phyloP scores from a whole-genome alignment of 1,140 invertebrate species.

The Hetaerina americana region DNA sequence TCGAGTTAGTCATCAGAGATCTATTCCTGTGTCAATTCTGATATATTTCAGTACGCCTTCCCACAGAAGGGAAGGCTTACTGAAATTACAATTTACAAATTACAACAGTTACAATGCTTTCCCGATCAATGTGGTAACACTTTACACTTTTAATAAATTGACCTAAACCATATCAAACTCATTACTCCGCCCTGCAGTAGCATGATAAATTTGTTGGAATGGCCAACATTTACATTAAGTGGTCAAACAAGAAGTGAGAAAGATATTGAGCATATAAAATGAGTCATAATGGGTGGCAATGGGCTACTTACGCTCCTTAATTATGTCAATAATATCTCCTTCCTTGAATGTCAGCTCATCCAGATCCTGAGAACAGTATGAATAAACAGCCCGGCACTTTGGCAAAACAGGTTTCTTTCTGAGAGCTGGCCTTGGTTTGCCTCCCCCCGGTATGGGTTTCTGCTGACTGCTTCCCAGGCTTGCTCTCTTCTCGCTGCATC shows the following conservation, averaged over 20 bases:
- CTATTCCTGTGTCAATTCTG: too few relatives aligned
- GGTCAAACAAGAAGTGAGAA: not conserved
- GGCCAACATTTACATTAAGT: not conserved
- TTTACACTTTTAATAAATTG: not conserved
- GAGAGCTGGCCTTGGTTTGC: slow-evolving; percentile 11
- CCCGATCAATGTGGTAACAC: not conserved
- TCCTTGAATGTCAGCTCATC: slow-evolving; percentile 52
- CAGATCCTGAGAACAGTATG: slow-evolving; percentile 51
- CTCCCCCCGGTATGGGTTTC: slow-evolving; percentile 15
- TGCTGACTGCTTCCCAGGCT: slow-evolving; percentile 11
- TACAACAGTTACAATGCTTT: too few relatives aligned
- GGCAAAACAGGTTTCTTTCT: slow-evolving; percentile 30
- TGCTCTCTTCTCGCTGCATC: slow-evolving; percentile 27
- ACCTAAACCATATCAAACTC: not conserved
- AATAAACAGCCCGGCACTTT: slow-evolving; percentile 45
- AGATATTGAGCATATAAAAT: not conserved
- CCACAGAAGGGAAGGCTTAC: too few relatives aligned
- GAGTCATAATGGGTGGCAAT: not conserved
- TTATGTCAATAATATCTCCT: slow-evolving; percentile 47
- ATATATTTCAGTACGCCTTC: too few relatives aligned
- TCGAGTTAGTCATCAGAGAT: too few relatives aligned
- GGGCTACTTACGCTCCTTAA: slow-evolving; percentile 44
- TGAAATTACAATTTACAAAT: too few relatives aligned
- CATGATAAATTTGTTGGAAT: not conserved
- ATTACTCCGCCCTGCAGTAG: not conserved